Evolutionary conservation across 2,113 vertebrate species (phyloP).

Genomic region (Phrynocephalus versicolor): DNA sequence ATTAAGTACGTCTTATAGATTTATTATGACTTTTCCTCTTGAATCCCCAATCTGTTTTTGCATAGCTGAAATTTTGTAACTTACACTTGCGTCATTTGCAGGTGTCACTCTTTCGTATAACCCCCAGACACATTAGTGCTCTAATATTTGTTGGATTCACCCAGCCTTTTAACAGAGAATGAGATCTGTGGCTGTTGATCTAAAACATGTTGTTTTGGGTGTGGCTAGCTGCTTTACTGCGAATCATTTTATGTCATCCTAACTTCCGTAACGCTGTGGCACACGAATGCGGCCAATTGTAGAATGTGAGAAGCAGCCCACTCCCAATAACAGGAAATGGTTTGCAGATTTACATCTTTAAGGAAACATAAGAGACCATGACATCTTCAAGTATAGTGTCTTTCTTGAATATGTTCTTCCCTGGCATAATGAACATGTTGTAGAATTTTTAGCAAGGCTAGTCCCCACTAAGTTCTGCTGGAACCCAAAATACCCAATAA

Average conservation of each 20-base stretch:
- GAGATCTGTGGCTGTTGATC: constrained; percentile 7
- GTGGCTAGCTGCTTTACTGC: not conserved
- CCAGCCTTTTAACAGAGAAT: not conserved
- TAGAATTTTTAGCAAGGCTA: too few species aligned
- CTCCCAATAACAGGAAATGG: not conserved
- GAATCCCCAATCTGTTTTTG: not conserved
- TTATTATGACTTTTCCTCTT: not conserved
- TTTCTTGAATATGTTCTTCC: not conserved
- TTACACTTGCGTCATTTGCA: not conserved
- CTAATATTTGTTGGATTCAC: not conserved
- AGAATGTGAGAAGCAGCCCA: not conserved
- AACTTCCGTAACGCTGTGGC: constrained; percentile 17
- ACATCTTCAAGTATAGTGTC: not conserved
- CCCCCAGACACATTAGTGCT: not conserved
- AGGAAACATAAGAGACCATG: not conserved
- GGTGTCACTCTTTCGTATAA: not conserved
- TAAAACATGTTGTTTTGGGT: not conserved
- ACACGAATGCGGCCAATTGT: not conserved
- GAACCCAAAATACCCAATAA: too few species aligned
- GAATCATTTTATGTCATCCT: not conserved
- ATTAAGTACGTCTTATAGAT: not conserved
- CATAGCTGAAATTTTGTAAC: not conserved
- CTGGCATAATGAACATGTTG: not conserved
- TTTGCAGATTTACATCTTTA: not conserved
- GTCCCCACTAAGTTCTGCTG: too few species aligned